These are phyloP conservation scores for Meandrina meandrites DNA, from an alignment of 92 coral and sea anemone species.

Conservation along the genomic window DNA sequence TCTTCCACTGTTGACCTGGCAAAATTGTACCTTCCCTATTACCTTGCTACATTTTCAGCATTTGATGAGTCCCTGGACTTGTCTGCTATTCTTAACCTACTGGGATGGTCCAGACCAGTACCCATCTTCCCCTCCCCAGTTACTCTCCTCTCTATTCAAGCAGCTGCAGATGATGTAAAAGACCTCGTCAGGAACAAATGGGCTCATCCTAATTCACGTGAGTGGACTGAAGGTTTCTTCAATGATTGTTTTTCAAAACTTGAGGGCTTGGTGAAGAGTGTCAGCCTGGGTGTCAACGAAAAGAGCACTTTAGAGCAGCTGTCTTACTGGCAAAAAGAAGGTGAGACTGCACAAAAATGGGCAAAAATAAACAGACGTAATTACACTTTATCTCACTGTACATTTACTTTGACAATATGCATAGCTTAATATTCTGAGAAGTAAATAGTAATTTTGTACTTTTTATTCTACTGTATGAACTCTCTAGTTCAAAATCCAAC, in stretches of 20 bases:
- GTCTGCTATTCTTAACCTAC: constrained; percentile 1
- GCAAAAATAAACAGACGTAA: too few relatives aligned
- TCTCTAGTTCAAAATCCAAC: too few relatives aligned
- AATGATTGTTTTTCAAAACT: constrained; percentile 10
- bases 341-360: neutral
- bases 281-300: neutral
- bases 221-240: constrained; percentile 16
- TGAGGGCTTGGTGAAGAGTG: constrained; percentile 12
- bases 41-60: constrained; percentile 14
- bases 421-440: too few relatives aligned
- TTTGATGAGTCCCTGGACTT: constrained; percentile 28
- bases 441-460: too few relatives aligned
- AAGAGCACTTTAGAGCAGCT: neutral
- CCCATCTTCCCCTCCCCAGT: constrained; percentile 11
- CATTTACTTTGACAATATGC: too few relatives aligned
- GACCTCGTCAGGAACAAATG: constrained; percentile 8
- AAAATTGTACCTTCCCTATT: constrained; percentile 10
- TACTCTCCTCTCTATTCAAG: neutral
- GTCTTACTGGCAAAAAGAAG: neutral
- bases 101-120: neutral
- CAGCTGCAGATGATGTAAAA: constrained; percentile 6
- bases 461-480: too few relatives aligned
- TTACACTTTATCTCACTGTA: too few relatives aligned
- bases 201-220: neutral
- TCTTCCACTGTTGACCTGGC: neutral